These are phyloP conservation scores for Bicyclus anynana DNA, from an alignment of 1,140 invertebrate genomes.

Conservation along the genomic window DNA sequence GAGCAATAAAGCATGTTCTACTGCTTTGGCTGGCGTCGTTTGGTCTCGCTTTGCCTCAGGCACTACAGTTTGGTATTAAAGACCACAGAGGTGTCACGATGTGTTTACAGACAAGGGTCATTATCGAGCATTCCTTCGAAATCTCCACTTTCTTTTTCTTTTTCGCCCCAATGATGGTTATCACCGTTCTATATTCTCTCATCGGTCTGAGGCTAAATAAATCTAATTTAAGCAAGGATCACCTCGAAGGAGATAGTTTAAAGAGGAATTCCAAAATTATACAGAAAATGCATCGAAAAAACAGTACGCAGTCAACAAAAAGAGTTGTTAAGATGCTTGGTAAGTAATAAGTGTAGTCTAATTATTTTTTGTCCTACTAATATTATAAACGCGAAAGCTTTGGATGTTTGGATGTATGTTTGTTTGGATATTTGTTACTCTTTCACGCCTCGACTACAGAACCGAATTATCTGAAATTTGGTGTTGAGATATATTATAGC, in stretches of 20 bases:
- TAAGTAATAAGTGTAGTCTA: conserved; percentile 63
- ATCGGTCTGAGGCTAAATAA: conserved; percentile 87
- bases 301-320: conserved; percentile 72
- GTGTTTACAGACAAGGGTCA: conserved; percentile 79
- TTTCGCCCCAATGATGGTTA: conserved; percentile 90
- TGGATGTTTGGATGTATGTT: too few species aligned
- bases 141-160: conserved; percentile 92
- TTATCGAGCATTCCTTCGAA: conserved; percentile 87
- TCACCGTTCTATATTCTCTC: conserved; percentile 89
- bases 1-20: conserved; percentile 86
- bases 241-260: conserved; percentile 44
- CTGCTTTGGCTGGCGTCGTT: conserved; percentile 85
- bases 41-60: conserved; percentile 88
- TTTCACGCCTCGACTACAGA: too few species aligned
- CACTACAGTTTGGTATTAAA: conserved; percentile 84
- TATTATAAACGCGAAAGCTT: too few species aligned
- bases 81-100: conserved; percentile 70
- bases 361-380: too few species aligned
- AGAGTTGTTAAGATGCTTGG: conserved; percentile 79
- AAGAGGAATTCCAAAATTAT: conserved; percentile 33
- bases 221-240: conserved; percentile 78
- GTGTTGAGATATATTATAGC: too few species aligned
- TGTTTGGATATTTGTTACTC: too few species aligned
- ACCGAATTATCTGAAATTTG: too few species aligned
- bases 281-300: conserved; percentile 47